Evolutionary conservation across 2,113 vertebrate species (phyloP).

Genomic region (Hemibagrus wyckioides): DNA sequence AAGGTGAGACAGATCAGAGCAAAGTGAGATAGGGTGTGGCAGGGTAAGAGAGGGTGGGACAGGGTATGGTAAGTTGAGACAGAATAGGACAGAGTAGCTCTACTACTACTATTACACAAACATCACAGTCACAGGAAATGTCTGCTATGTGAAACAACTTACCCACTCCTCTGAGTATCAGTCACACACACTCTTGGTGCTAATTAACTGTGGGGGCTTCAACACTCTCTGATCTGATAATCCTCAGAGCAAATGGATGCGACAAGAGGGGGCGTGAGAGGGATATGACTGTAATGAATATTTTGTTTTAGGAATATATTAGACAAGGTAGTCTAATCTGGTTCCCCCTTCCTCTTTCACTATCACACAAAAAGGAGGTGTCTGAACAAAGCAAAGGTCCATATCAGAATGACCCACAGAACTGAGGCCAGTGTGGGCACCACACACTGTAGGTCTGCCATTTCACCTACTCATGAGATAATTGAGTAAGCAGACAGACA

Average conservation of each 20-base stretch:
- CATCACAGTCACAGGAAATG: background rate
- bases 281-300: background rate
- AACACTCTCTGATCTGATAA: slow-evolving; percentile 32
- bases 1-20: background rate
- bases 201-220: slow-evolving; percentile 39
- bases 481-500: slow-evolving; percentile 3
- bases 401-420: background rate
- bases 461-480: background rate
- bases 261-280: background rate
- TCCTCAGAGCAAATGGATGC: background rate
- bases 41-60: background rate
- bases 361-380: background rate
- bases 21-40: background rate
- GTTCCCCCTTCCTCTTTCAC: background rate
- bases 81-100: background rate
- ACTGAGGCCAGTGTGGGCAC: background rate
- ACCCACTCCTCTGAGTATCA: slow-evolving; percentile 1
- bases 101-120: no score
- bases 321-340: background rate
- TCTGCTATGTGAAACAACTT: background rate
- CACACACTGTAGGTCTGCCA: background rate
- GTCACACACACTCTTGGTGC: slow-evolving; percentile 10
- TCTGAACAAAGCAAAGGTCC: background rate
- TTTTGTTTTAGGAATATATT: background rate
- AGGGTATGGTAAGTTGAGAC: background rate